Evolutionary conservation across 2,888 invertebrate species (phyloP).

Genomic region (Schrankia costaestrigalis): DNA sequence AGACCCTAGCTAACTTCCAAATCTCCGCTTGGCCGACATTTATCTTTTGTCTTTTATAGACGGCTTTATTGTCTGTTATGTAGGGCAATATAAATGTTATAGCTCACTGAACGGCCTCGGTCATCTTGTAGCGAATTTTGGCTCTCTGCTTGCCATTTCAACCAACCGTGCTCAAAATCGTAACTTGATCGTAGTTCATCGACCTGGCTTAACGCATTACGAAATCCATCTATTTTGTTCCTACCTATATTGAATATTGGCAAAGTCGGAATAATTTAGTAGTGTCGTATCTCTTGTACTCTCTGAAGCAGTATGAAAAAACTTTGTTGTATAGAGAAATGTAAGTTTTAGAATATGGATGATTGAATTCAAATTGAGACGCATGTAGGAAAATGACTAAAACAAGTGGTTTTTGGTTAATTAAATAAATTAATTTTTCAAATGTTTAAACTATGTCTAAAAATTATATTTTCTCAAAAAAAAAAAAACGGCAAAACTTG

Average conservation of each 20-base stretch:
- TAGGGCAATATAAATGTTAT: constrained; percentile 21
- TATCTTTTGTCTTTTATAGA: constrained; percentile 12
- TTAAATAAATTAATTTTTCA: too few species aligned
- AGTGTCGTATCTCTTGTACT: neutral
- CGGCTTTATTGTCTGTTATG: constrained; percentile 15
- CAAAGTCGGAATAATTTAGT: constrained; percentile 1
- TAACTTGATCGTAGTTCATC: constrained; percentile 28
- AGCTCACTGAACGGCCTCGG: constrained; percentile 16
- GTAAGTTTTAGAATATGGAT: too few species aligned
- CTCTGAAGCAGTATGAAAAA: too few species aligned
- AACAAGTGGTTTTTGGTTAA: neutral
- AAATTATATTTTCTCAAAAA: too few species aligned
- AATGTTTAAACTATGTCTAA: too few species aligned
- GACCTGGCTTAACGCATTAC: constrained; percentile 14
- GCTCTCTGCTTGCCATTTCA: constrained; percentile 20
- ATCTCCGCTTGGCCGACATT: constrained; percentile 11
- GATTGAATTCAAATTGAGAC: too few species aligned
- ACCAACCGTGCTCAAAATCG: constrained; percentile 21
- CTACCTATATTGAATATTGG: constrained; percentile 7
- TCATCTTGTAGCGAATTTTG: constrained; percentile 15
- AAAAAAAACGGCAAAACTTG: too few species aligned
- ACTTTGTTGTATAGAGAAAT: too few species aligned
- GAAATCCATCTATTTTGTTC: constrained; percentile 20
- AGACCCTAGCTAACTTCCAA: too few species aligned
- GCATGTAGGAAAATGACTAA: neutral